Evolutionary conservation across 2,888 invertebrate genomes (phyloP), one percentile per base, ranked within the genome.

Genomic region (Disparrhopalites patrizii): DNA sequence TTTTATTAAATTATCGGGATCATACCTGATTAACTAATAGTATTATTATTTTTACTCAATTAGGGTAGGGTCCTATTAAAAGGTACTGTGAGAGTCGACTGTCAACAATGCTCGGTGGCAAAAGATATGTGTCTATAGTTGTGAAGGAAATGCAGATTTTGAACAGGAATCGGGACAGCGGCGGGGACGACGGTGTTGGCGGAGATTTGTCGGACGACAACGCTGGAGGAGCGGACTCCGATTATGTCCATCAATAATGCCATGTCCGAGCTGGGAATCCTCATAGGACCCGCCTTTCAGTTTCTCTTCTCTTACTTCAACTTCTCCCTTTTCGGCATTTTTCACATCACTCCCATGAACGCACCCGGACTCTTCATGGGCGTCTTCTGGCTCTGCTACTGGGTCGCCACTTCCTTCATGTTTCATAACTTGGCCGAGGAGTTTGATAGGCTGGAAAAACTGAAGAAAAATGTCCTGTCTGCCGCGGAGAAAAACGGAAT

Each of bases 281-380:
- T 81, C 15, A 72, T 77, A 36, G 81, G 81, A 33, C 81, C 81
- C 23, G 80, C 78, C 30, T 78, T 79, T 38, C 81, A 81, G 67
- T 65, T 81, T 51, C 77, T 80, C 66, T 65, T 72, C 4, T 66
- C 68, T 0, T 63, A 67, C 40, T 64, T 67, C 30, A 28, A 65
- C 15, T 70, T 72, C 38, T 60, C 75, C 28, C 74, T 81, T 3
- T 56, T 56, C 33, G 78, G 77, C 13, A 10, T 47, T 15, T n/a
- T n/a, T n/a, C 64, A 73, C 61, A 77, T 81, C 3, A 77, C 78
- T 73, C 78, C 78, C 63, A 78, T 77, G 50, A 78, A 79, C 62
- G 76, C 79, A 27, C 80, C 81, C 38, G 81, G 81, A 71, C 75
- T 79, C 3, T 78, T 81, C 65, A 80, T 81, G 80, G 78, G 79